These are phyloP conservation scores for Lasioglossum marginatum DNA, from an alignment of 2,888 invertebrate genomes.

Conservation along the genomic window DNA sequence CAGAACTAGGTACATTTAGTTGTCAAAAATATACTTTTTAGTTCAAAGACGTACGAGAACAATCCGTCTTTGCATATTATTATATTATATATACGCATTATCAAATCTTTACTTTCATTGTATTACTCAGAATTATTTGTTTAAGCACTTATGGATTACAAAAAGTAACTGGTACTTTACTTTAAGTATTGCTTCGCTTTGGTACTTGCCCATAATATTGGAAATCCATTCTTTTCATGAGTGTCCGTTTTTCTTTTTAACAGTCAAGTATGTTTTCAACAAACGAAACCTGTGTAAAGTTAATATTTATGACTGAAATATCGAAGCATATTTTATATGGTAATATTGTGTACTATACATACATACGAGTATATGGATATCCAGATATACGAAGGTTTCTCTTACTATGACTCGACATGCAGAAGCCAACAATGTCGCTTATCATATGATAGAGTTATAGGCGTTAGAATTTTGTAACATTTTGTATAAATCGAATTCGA, in stretches of 20 bases:
- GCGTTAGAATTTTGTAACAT: constrained; percentile 68
- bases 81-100: constrained; percentile 13
- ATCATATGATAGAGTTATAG: constrained; percentile 36
- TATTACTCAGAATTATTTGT: constrained; percentile 19
- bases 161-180: constrained; percentile 41
- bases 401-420: constrained; percentile 25
- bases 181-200: constrained; percentile 13
- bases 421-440: constrained; percentile 30
- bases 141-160: constrained; percentile 22
- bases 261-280: neutral
- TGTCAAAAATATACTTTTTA: constrained; percentile 35
- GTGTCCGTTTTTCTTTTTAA: constrained; percentile 6
- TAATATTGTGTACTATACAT: constrained; percentile 16
- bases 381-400: constrained; percentile 35
- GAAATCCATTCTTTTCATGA: constrained; percentile 3
- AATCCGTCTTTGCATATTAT: constrained; percentile 20
- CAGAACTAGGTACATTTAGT: constrained; percentile 45
- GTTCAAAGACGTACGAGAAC: constrained; percentile 29
- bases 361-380: constrained; percentile 20
- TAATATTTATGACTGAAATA: constrained; percentile 21
- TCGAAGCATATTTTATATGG: constrained; percentile 41
- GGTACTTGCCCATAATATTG: neutral
- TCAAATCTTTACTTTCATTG: constrained; percentile 21
- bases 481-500: constrained; percentile 66
- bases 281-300: constrained; percentile 3